These are phyloP conservation scores for Natrix natrix DNA, from an alignment of 2,797 vertebrate species.

Conservation along the genomic window DNA sequence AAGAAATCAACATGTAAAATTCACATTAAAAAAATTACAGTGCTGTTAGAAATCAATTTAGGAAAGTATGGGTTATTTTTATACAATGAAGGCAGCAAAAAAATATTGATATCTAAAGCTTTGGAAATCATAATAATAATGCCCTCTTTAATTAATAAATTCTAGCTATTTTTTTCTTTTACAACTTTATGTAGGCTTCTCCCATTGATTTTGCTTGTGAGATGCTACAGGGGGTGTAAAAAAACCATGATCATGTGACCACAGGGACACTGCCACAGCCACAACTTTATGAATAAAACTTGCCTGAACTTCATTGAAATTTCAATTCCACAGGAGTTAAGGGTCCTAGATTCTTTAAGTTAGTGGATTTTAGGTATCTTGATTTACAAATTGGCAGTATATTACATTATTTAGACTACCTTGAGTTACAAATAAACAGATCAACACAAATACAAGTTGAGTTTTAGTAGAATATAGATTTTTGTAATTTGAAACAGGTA, in stretches of 20 bases:
- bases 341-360: not conserved
- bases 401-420: not conserved
- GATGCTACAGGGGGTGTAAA: not conserved
- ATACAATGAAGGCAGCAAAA: not conserved
- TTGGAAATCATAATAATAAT: not conserved
- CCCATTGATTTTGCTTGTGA: not conserved
- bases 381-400: not conserved
- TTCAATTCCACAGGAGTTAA: not conserved
- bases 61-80: not conserved
- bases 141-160: not conserved
- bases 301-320: not conserved
- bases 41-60: not conserved
- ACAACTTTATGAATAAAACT: not conserved
- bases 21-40: not conserved
- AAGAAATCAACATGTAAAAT: not conserved
- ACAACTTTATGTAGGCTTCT: not conserved
- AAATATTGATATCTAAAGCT: not conserved
- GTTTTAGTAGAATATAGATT: not conserved
- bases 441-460: not conserved
- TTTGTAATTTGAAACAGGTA: not conserved
- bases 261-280: not conserved
- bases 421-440: not conserved
- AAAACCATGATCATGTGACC: not conserved
- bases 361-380: not conserved
- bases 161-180: not conserved